Conservation (phyloP, 2,888 invertebrate genomes). For the Griposia aprilina region DNA sequence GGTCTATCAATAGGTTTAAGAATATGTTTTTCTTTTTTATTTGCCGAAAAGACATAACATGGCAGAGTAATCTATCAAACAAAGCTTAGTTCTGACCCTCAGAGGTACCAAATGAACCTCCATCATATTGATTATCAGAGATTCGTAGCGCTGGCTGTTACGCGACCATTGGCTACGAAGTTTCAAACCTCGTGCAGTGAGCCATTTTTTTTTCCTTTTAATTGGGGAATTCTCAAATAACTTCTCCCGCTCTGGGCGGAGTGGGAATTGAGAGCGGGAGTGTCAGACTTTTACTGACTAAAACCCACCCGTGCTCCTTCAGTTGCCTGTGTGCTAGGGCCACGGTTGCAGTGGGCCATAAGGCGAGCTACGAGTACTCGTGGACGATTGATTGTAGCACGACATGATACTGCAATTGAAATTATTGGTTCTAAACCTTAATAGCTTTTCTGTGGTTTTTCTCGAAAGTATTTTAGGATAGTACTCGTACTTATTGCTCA, state of each 20-base stretch:
- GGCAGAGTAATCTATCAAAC: too few relatives aligned
- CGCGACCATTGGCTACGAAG: conserved; percentile 19
- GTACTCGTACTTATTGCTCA: neutral
- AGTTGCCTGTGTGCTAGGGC: too few relatives aligned
- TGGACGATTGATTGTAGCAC: conserved; percentile 3
- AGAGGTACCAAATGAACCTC: neutral
- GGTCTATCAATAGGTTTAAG: neutral
- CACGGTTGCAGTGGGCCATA: too few relatives aligned
- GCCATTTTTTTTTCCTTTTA: too few relatives aligned
- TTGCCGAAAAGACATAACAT: neutral
- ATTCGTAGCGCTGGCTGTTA: conserved; percentile 10
- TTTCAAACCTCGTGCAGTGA: neutral
- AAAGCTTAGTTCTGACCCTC: neutral
- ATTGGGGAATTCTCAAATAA: too few relatives aligned
- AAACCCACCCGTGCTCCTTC: too few relatives aligned
- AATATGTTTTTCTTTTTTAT: neutral
- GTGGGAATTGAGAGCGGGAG: too few relatives aligned
- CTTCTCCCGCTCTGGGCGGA: too few relatives aligned
- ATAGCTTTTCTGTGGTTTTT: too few relatives aligned
- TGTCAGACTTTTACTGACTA: too few relatives aligned
- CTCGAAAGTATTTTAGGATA: too few relatives aligned
- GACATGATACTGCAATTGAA: neutral
- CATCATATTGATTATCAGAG: neutral
- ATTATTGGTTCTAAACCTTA: neutral
- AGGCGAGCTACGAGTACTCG: neutral